phyloP scores from a whole-genome alignment of 1,140 invertebrate genomes.

The Drosophila persimilis region DNA sequence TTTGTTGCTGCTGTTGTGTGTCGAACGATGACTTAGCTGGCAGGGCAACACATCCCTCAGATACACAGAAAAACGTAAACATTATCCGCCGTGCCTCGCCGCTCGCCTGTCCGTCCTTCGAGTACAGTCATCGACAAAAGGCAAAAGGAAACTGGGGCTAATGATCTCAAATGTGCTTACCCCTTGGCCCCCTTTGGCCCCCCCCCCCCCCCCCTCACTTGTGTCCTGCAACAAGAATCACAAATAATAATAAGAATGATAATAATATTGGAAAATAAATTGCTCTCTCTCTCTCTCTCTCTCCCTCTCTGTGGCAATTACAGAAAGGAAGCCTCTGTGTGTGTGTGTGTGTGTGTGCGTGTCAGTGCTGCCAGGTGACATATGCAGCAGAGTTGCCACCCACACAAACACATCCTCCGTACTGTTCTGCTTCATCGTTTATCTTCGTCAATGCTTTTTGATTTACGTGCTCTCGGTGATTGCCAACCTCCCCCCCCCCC shows the following conservation, averaged over 20 bases:
- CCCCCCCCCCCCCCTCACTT: no score
- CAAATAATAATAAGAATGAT: constrained; percentile 25
- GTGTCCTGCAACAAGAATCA: no score
- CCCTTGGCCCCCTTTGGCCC: not conserved
- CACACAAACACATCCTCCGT: not conserved
- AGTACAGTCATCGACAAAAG: no score
- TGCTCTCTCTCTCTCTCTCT: not conserved
- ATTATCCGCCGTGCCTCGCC: no score
- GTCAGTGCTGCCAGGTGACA: constrained; percentile 26
- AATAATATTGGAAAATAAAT: constrained; percentile 25
- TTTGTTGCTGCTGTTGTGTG: constrained; percentile 4
- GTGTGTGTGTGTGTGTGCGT: not conserved
- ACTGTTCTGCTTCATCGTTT: constrained; percentile 33
- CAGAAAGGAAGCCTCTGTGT: no score
- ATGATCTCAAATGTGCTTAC: constrained; percentile 36
- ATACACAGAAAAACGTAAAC: no score
- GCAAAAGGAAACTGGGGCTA: constrained; percentile 5
- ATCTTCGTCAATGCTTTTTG: constrained; percentile 66
- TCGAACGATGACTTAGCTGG: constrained; percentile 19
- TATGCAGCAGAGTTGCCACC: constrained; percentile 6
- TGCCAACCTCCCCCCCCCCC: constrained; percentile 3
- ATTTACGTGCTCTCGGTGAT: constrained; percentile 67
- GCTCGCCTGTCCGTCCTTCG: no score
- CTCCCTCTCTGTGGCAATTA: constrained; percentile 2
- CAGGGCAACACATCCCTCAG: constrained; percentile 3